phyloP scores from a whole-genome alignment of 1,140 invertebrate genomes.

The Drosophila setifemur region DNA sequence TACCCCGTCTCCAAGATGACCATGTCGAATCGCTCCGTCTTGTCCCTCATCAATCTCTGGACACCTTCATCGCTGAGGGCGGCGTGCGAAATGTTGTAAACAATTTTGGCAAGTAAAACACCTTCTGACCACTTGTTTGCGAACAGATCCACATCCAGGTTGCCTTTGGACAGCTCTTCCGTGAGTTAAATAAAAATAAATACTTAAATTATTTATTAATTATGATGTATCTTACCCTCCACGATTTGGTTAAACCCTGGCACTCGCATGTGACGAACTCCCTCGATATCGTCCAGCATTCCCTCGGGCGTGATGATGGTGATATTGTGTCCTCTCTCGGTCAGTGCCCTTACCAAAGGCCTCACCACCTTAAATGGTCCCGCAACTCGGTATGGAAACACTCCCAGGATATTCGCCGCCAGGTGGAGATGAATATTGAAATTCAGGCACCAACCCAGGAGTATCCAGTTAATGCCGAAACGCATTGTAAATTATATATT shows the following conservation, averaged over 20 bases:
- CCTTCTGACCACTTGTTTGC: conserved; percentile 30
- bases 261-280: conserved; percentile 34
- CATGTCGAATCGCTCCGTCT: conserved; percentile 50
- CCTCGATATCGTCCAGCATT: conserved; percentile 5
- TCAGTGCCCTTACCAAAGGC: conserved; percentile 19
- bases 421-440: background rate
- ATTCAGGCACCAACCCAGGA: conserved; percentile 2
- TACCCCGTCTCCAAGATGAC: conserved; percentile 40
- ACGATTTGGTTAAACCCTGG: conserved; percentile 6
- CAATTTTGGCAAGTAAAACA: background rate
- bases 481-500: conserved; percentile 3
- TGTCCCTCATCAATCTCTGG: conserved; percentile 21
- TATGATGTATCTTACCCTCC: conserved; percentile 32
- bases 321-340: conserved; percentile 24
- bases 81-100: conserved; percentile 4
- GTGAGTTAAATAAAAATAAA: background rate
- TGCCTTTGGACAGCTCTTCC: too few species aligned
- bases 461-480: background rate
- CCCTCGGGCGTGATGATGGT: conserved; percentile 28
- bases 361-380: conserved; percentile 6
- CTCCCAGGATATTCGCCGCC: conserved; percentile 28
- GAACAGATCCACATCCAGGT: background rate
- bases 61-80: conserved; percentile 31
- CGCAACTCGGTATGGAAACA: conserved; percentile 31
- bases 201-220: background rate